Evolutionary conservation across 2,113 vertebrate species (phyloP).

Genomic region (Pollimyrus isidori): DNA sequence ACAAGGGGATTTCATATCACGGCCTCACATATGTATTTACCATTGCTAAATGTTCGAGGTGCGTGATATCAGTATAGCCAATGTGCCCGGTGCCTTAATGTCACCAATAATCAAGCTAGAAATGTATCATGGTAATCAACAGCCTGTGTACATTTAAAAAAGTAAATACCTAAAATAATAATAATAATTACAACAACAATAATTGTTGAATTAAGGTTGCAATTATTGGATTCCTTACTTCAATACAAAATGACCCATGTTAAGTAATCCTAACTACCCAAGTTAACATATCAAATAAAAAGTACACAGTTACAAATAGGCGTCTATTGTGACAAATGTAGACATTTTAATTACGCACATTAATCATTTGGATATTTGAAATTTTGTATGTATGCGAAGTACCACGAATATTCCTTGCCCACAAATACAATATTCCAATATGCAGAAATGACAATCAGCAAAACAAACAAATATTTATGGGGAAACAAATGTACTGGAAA

Average conservation of each 20-base stretch:
- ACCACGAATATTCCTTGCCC: neutral
- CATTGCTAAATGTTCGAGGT: neutral
- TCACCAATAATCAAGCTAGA: neutral
- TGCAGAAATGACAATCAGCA: constrained; percentile 52
- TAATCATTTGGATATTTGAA: neutral
- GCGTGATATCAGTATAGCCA: neutral
- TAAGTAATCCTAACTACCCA: neutral
- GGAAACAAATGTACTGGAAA: constrained; percentile 61
- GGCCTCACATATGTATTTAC: neutral
- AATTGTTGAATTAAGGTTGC: neutral
- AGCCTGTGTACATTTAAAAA: neutral
- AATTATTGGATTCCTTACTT: neutral
- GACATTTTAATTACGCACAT: neutral
- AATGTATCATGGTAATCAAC: neutral
- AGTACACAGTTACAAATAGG: neutral
- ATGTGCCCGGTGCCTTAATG: neutral
- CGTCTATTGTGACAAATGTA: neutral
- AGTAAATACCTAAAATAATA: neutral
- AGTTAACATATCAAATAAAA: neutral
- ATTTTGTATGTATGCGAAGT: neutral
- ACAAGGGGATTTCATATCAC: neutral
- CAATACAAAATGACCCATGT: neutral
- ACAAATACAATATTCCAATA: constrained; percentile 36
- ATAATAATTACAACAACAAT: neutral
- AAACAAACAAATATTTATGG: constrained; percentile 63